These are phyloP conservation scores for Dysdera silvatica DNA, from an alignment of 1,140 invertebrate species.

Conservation along the genomic window DNA sequence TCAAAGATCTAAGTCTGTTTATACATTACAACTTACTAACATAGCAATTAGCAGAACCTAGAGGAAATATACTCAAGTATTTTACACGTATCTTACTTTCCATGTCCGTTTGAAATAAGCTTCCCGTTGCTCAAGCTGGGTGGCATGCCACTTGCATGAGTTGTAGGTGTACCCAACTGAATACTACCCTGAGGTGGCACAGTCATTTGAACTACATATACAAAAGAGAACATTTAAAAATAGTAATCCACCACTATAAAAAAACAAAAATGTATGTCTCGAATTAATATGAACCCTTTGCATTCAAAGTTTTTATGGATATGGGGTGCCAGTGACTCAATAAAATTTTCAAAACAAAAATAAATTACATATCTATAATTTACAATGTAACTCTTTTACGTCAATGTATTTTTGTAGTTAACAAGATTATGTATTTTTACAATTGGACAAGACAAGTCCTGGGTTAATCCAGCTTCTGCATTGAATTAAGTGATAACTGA, in stretches of 20 bases:
- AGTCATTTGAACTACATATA: slow-evolving; percentile 23
- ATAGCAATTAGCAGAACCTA: not conserved
- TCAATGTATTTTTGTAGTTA: no score
- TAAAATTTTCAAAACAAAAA: no score
- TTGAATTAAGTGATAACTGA: no score
- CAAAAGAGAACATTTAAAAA: no score
- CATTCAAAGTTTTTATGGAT: not conserved
- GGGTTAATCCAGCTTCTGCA: no score
- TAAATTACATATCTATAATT: no score
- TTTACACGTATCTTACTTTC: slow-evolving; percentile 6
- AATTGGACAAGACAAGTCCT: no score
- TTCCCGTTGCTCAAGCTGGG: slow-evolving; percentile 9
- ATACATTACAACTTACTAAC: not conserved
- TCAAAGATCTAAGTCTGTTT: not conserved
- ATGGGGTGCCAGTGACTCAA: no score
- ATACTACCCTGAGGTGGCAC: slow-evolving; percentile 26
- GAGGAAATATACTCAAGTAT: not conserved
- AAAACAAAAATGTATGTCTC: not conserved
- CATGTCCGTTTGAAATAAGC: slow-evolving; percentile 19
- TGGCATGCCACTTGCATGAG: slow-evolving; percentile 23
- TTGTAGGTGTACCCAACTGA: slow-evolving; percentile 24
- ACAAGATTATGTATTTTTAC: no score
- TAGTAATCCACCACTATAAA: not conserved
- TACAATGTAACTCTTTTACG: no score
- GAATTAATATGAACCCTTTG: not conserved